These are phyloP conservation scores for Tetragonisca angustula DNA, from an alignment of 2,888 invertebrate genomes.

Conservation along the genomic window DNA sequence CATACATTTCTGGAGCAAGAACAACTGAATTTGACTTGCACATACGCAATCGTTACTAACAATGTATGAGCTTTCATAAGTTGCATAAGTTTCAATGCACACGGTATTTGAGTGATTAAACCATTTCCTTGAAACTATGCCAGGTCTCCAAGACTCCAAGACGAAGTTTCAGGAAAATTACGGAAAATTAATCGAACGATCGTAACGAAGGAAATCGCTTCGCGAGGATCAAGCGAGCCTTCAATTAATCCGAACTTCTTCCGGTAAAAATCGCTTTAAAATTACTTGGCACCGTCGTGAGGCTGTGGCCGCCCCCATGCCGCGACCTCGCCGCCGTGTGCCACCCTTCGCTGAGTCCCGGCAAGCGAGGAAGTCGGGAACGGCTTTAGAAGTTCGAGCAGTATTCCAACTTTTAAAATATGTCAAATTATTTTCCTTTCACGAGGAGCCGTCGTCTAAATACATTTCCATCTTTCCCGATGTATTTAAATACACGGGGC, in stretches of 20 bases:
- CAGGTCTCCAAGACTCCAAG: background rate
- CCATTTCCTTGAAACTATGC: background rate
- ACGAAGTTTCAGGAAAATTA: background rate
- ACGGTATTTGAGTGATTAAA: background rate
- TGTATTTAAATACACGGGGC: slow-evolving; percentile 77
- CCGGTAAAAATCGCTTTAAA: slow-evolving; percentile 78
- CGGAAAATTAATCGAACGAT: background rate
- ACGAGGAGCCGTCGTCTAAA: slow-evolving; percentile 75
- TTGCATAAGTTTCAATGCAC: too few relatives aligned
- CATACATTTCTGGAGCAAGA: too few relatives aligned
- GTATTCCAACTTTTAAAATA: slow-evolving; percentile 83
- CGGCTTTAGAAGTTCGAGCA: slow-evolving; percentile 77
- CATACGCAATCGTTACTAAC: too few relatives aligned
- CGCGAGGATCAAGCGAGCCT: slow-evolving; percentile 58
- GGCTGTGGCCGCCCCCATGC: slow-evolving; percentile 35
- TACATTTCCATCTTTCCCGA: slow-evolving; percentile 74
- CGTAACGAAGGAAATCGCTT: slow-evolving; percentile 3
- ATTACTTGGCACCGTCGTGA: slow-evolving; percentile 73
- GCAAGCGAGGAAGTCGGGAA: slow-evolving; percentile 63
- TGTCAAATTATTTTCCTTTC: slow-evolving; percentile 83
- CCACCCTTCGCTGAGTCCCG: slow-evolving; percentile 63
- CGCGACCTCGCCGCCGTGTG: slow-evolving; percentile 57
- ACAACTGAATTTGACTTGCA: too few relatives aligned
- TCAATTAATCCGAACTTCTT: slow-evolving; percentile 80
- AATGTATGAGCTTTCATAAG: too few relatives aligned